These are phyloP conservation scores for Norana najaformis DNA, from an alignment of 2,888 invertebrate species.

Conservation along the genomic window DNA sequence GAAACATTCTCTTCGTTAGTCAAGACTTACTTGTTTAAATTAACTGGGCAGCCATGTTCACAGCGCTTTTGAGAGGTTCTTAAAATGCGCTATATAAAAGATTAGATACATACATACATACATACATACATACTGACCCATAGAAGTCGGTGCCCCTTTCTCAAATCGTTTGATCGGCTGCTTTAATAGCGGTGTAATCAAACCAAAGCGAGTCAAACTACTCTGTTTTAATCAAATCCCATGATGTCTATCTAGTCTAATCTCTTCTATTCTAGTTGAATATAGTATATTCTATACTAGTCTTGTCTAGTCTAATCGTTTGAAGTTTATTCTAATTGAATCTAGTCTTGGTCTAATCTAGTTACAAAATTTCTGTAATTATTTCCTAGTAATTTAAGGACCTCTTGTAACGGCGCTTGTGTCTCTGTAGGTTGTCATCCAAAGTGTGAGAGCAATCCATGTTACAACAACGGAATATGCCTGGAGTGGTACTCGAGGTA, in stretches of 20 bases:
- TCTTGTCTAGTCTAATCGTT: neutral
- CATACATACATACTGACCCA: too few species aligned
- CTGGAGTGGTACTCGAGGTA: conserved; percentile 88
- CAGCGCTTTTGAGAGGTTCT: too few species aligned
- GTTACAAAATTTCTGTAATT: neutral
- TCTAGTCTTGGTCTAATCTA: neutral
- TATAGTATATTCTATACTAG: neutral
- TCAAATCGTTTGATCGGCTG: too few species aligned
- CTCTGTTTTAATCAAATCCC: neutral
- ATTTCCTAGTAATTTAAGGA: neutral
- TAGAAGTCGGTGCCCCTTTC: too few species aligned
- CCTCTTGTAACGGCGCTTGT: neutral
- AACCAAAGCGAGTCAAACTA: too few species aligned
- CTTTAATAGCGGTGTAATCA: neutral
- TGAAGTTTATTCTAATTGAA: neutral
- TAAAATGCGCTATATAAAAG: too few species aligned
- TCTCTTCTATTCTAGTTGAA: neutral
- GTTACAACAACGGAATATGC: conserved; percentile 94
- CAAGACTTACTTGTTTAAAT: too few species aligned
- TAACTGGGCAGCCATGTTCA: too few species aligned
- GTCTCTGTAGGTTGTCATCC: conserved; percentile 76
- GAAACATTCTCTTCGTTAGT: too few species aligned
- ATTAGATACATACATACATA: too few species aligned
- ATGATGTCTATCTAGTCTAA: neutral
- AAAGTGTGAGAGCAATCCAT: conserved; percentile 86